Conservation (phyloP, 2,888 invertebrate species). For the Brachynemurus nebulosus region DNA sequence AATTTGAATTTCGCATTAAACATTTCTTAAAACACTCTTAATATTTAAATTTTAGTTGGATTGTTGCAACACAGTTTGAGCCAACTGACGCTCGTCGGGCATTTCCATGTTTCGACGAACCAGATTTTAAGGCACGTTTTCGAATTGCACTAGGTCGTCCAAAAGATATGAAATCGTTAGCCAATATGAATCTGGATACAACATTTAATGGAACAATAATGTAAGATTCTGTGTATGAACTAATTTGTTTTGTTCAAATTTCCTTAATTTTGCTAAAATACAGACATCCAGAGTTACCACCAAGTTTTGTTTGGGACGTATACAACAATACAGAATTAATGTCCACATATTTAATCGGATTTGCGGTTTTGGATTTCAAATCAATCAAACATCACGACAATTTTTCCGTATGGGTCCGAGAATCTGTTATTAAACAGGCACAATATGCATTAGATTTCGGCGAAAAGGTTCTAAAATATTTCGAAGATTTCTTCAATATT, state of each 20-base stretch:
- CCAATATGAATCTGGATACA: constrained; percentile 55
- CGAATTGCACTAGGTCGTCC: constrained; percentile 62
- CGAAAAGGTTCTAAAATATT: constrained; percentile 51
- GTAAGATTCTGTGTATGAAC: constrained; percentile 45
- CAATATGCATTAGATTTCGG: constrained; percentile 65
- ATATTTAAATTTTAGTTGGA: constrained; percentile 43
- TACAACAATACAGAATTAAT: constrained; percentile 67
- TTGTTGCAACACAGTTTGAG: constrained; percentile 71
- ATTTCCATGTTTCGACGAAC: constrained; percentile 82
- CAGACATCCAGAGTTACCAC: constrained; percentile 42
- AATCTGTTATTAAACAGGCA: constrained; percentile 55
- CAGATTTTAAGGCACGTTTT: constrained; percentile 67
- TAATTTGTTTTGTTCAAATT: constrained; percentile 1
- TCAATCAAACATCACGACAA: constrained; percentile 37
- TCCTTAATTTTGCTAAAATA: too few relatives aligned
- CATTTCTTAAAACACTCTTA: not conserved
- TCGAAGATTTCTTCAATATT: constrained; percentile 61
- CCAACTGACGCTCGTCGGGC: constrained; percentile 68
- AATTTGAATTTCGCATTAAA: too few relatives aligned
- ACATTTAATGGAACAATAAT: constrained; percentile 27
- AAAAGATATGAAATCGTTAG: constrained; percentile 56
- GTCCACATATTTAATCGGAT: constrained; percentile 83
- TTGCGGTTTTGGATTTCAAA: constrained; percentile 65
- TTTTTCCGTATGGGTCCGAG: constrained; percentile 57
- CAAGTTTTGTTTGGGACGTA: constrained; percentile 60